A percentile compares a stretch with the other conserved stretches of the same genome.
Conservation (phyloP, 2,888 invertebrate species). For the Aelia acuminata region DNA sequence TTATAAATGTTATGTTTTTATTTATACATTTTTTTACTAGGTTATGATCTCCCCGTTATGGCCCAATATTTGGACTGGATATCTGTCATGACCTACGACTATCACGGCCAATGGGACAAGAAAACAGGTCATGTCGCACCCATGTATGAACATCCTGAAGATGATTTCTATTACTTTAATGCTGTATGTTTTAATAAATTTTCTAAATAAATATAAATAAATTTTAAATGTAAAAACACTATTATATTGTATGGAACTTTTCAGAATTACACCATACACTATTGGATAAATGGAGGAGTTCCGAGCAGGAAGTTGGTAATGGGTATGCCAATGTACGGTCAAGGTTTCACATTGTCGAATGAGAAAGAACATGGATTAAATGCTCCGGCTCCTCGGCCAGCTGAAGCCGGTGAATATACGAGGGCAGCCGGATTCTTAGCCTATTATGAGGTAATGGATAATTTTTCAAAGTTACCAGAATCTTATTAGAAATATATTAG, state of each 20-base stretch:
- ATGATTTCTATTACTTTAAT: constrained; percentile 86
- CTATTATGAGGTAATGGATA: constrained; percentile 81
- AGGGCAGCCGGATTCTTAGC: constrained; percentile 88
- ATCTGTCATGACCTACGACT: constrained; percentile 93
- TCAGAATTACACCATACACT: constrained; percentile 88
- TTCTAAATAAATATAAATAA: neutral
- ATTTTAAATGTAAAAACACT: neutral
- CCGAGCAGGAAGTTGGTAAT: constrained; percentile 85
- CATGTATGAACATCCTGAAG: constrained; percentile 84
- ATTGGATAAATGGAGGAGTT: constrained; percentile 90
- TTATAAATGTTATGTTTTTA: neutral
- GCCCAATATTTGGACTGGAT: constrained; percentile 88
- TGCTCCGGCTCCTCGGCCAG: constrained; percentile 81
- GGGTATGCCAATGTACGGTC: constrained; percentile 92
- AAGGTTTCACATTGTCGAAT: constrained; percentile 79
- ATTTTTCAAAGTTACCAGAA: neutral
- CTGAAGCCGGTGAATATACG: constrained; percentile 88
- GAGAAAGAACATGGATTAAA: constrained; percentile 78
- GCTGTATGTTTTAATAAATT: constrained; percentile 74
- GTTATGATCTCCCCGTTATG: constrained; percentile 85
- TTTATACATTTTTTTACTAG: constrained; percentile 66
- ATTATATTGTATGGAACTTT: constrained; percentile 41
- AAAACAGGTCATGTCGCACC: constrained; percentile 93
- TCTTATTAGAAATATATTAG: no score
- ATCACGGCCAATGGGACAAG: constrained; percentile 93